phyloP scores from a whole-genome alignment of 2,888 invertebrate species.

The Hyppa rectilinea region DNA sequence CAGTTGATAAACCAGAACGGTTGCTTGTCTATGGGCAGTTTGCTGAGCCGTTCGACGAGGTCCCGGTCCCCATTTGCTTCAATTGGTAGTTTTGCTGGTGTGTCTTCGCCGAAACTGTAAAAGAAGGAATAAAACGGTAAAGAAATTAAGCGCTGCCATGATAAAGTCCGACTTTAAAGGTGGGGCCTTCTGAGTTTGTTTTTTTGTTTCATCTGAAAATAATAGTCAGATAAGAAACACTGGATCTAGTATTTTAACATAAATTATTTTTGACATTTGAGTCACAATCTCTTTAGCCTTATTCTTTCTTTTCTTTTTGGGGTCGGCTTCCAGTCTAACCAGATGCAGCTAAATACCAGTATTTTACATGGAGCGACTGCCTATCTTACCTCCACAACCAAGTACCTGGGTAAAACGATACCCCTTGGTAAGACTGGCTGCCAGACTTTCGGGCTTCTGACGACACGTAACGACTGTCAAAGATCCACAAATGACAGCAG shows the following conservation, averaged over 20 bases:
- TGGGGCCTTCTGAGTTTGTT: background rate
- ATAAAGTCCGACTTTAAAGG: background rate
- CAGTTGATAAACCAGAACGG: slow-evolving; percentile 94
- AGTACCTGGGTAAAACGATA: no score
- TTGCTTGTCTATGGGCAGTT: slow-evolving; percentile 92
- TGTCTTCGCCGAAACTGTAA: slow-evolving; percentile 82
- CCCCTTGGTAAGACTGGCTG: no score
- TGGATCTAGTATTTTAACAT: background rate
- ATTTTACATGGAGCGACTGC: no score
- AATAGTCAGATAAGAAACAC: background rate
- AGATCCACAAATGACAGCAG: no score
- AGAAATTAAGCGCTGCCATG: background rate
- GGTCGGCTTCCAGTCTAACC: no score
- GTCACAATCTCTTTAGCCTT: no score
- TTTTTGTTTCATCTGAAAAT: background rate
- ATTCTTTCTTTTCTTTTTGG: no score
- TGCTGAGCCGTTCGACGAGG: slow-evolving; percentile 91
- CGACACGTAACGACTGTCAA: no score
- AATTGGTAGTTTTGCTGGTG: slow-evolving; percentile 89
- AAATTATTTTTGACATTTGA: background rate
- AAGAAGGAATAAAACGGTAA: background rate
- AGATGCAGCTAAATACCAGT: no score
- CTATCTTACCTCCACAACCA: no score
- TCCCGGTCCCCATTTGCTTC: slow-evolving; percentile 92
- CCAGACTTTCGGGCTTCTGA: no score